phyloP scores from a whole-genome alignment of 35 echinoderm and acorn worm genomes.

The Chiridota heheva region DNA sequence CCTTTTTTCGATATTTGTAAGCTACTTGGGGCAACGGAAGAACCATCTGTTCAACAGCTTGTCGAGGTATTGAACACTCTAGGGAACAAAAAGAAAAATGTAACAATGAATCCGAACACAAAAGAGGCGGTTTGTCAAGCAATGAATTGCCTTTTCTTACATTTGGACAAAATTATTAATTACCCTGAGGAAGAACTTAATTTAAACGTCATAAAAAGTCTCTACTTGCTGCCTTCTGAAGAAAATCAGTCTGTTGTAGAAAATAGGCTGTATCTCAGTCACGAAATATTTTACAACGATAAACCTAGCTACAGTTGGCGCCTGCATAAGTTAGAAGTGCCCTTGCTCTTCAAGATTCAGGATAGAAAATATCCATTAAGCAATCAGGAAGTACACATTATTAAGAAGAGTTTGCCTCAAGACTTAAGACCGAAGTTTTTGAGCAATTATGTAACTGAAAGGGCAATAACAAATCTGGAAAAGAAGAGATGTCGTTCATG shows the following conservation, averaged over 20 bases:
- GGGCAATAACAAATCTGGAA: neutral
- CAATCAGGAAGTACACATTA: neutral
- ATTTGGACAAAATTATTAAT: conserved; percentile 4
- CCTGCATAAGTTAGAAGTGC: neutral
- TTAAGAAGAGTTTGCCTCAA: neutral
- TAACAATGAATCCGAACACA: neutral
- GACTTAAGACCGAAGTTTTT: conserved; percentile 13
- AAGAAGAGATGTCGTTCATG: neutral
- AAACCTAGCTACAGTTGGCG: conserved; percentile 11
- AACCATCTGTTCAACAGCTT: conserved; percentile 20
- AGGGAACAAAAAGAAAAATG: neutral
- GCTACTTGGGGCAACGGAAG: conserved; percentile 31
- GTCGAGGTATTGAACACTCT: neutral
- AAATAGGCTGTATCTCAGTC: too few species aligned
- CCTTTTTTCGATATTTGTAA: neutral
- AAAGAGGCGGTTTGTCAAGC: conserved; percentile 10
- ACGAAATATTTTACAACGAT: conserved; percentile 25
- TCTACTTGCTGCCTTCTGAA: conserved; percentile 16
- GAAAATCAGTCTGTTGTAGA: neutral
- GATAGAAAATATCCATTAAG: neutral
- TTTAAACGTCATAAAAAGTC: too few species aligned
- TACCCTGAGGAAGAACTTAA: neutral
- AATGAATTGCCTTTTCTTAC: conserved; percentile 7
- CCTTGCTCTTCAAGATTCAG: conserved; percentile 8
- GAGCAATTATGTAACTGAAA: conserved; percentile 6